Evolutionary conservation across 2,888 invertebrate species (phyloP), one percentile per base, ranked within the genome.

Genomic region (Cheilosia grossa): DNA sequence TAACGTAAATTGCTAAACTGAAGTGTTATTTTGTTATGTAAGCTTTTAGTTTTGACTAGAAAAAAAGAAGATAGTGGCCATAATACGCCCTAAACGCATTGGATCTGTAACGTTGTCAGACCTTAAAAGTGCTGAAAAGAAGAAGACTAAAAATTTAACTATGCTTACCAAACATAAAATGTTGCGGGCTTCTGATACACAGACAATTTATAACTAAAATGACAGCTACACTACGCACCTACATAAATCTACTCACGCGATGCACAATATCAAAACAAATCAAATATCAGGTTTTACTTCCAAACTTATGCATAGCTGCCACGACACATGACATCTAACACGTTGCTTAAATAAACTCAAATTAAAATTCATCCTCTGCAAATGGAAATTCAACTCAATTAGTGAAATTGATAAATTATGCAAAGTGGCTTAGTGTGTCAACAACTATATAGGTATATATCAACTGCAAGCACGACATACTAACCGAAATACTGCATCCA

Each of bases 401-500:
- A 66, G 74, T 61, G 54, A 83, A 83, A 79, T 42, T 74, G 30
- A 79, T 70, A 70, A 75, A 59, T 80, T 85, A 80, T 81, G 59
- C 77, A 75, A 77, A 85, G 75, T 85, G 59, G 85, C 51, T 77
- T 66, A 85, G 67, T 85, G 17, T 72, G 85, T 54, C 82, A 74
- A 19, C 67, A 73, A 40, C 19, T 56, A 13, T 64, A 81, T 21
- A 69, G 40, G 58, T 56, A 30, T 9, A 47, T 59, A 72, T 74
- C 74, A 66, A 66, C 54, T 67, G 56, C 64, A 72, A 66, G 63
- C 61, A 75, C 77, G 85, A 75, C 85, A 85, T 58, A 80, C 17
- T 81, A 80, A 85, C 85, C 85, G 83, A 80, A 80, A 80, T 85
- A 53, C 64, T 59, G 42, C 67, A 61, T 70, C 70, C 80, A 80